Conservation (phyloP, 1,140 invertebrate species). For the Lasaia peninsularis region DNA sequence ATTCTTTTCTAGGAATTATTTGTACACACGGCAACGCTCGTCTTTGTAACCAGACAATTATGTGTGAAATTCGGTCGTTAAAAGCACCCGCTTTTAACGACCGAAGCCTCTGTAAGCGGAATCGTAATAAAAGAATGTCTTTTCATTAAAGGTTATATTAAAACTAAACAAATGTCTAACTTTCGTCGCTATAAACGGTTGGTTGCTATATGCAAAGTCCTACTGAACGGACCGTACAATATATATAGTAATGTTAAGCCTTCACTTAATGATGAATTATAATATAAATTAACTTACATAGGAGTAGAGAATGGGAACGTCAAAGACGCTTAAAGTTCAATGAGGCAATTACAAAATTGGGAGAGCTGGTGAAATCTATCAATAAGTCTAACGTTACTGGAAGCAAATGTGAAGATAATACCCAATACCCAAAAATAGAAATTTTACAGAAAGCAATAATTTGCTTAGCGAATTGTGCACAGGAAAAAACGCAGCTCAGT, state of each 20-base stretch:
- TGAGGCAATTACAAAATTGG: constrained; percentile 60
- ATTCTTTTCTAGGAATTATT: no score
- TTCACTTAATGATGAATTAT: not conserved
- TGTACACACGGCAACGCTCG: no score
- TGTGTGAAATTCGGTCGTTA: no score
- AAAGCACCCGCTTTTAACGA: no score
- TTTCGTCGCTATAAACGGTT: no score
- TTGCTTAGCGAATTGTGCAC: constrained; percentile 48
- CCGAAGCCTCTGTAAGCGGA: no score
- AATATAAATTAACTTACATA: constrained; percentile 31
- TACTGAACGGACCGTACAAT: no score
- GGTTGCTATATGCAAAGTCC: no score
- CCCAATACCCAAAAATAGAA: constrained; percentile 65
- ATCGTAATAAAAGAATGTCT: no score
- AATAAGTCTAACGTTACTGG: constrained; percentile 37
- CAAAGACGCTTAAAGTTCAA: constrained; percentile 64
- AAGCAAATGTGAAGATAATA: constrained; percentile 43
- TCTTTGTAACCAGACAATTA: no score
- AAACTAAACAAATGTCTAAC: no score
- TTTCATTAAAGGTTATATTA: no score
- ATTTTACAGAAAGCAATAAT: constrained; percentile 64
- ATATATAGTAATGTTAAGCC: not conserved
- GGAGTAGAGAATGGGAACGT: constrained; percentile 63
- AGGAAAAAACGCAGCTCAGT: constrained; percentile 61
- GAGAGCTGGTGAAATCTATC: constrained; percentile 53